Base-by-base conservation (phyloP, 2,797 vertebrate species). In the Paedocypris micromegethes region DNA sequence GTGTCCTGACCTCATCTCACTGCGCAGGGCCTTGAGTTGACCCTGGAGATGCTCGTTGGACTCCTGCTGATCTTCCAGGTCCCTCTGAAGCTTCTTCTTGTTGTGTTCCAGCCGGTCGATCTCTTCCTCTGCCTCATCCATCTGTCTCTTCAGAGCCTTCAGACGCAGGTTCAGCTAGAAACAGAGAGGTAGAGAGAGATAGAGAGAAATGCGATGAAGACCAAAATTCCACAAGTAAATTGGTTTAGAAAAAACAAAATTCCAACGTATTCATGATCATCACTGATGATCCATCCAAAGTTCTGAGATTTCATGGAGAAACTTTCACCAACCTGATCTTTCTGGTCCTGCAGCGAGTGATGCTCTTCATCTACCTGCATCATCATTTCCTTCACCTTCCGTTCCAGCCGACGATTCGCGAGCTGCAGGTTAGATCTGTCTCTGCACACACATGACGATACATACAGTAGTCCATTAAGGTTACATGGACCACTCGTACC, bases 341-440 rank as follows among this genome's bases (percentile, higher is more conserved):
- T 98, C 78, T 99, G 95, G 79, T 98, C 95, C 3, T 92, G 94
- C 80, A 97, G 58, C 0, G 91, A 89, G 75, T 94, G 84, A 66
- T 94, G 93, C 70, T 98, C 96, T 55, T 99, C 96, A 46, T 99
- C 97, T 67, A 93, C 87, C 80, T 98, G 94, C 93, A 99, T 89
- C 88, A 95, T 83, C 86, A 94, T 88, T 81, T 99, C 97, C 82
- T 98, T 99, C 44, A 95, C 93, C 79, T 92, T 98, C 79, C 95
- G 91, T 77, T 98, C 97, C 73, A 99, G 89, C 68, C 93, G 86
- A 53, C 97, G 94, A 82, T 98, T 98, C 67, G 71, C 91, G 75
- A 95, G 80, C 74, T 98, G 96, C 59, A 98, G 89, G 84, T 88
- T 94, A 52, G 91, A 88, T 46, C 94, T 90, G 44, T 99, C 96